A percentile compares a stretch with the other conserved stretches of the same genome.
phyloP scores from a whole-genome alignment of 2,888 invertebrate species.

The Hypercompe scribonia region DNA sequence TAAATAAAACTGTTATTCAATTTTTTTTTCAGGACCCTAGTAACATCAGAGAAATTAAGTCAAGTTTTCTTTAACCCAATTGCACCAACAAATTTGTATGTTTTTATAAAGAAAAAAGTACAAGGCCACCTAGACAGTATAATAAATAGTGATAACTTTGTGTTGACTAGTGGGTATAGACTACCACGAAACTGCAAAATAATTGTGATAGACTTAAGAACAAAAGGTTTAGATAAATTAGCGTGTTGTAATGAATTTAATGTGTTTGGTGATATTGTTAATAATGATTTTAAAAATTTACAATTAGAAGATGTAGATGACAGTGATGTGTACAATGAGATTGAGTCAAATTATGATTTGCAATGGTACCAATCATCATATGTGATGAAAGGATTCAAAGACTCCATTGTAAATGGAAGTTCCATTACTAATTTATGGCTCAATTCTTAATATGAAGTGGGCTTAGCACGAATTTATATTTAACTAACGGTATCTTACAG shows the following conservation, averaged over 20 bases:
- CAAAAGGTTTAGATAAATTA: conserved; percentile 58
- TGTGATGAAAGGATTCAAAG: conserved; percentile 87
- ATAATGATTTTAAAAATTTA: conserved; percentile 54
- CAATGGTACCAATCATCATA: conserved; percentile 86
- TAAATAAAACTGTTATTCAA: too few relatives aligned
- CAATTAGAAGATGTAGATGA: conserved; percentile 50
- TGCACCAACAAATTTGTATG: conserved; percentile 80
- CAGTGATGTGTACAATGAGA: conserved; percentile 63
- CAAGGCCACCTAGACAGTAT: conserved; percentile 55
- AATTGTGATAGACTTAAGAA: conserved; percentile 73
- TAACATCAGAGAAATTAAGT: conserved; percentile 78
- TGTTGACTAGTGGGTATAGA: conserved; percentile 68
- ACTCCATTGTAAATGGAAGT: conserved; percentile 84
- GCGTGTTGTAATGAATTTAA: conserved; percentile 76
- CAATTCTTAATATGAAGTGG: conserved; percentile 45
- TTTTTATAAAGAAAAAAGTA: conserved; percentile 78
- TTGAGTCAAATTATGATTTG: conserved; percentile 68
- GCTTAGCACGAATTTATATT: neutral
- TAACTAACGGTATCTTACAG: neutral
- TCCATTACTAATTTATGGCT: conserved; percentile 85
- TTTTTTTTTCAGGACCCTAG: conserved; percentile 75
- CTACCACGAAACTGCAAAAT: conserved; percentile 74
- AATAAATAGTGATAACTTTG: conserved; percentile 71
- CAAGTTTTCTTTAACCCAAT: conserved; percentile 74
- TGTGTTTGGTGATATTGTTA: conserved; percentile 74